Base-by-base conservation (phyloP, 2,113 vertebrate genomes). In the Falcunculus frontatus region DNA sequence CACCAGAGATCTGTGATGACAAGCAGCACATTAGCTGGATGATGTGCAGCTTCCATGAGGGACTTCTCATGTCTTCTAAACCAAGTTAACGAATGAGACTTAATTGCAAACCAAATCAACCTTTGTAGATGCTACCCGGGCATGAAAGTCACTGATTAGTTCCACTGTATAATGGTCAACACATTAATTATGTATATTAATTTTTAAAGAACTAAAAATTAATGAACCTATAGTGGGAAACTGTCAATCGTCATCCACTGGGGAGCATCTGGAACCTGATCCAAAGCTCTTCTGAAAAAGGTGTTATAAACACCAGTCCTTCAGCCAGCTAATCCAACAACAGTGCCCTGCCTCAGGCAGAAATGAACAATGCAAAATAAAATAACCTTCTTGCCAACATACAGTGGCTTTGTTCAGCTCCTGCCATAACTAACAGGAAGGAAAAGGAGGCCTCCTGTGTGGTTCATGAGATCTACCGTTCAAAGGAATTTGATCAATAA, bases 381-480 rank as follows among this genome's bases (percentile, higher is more conserved):
- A 72, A 72, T 39, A 62, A 57, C 55, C 30, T 84, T 80, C 64
- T 70, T 89, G 91, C 60, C 73, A 81, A 37, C 30, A 59, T 19
- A 52, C 42, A 70, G 12, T 13, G 35, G 26, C 62, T 81, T 92
- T 95, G 56, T 96, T 95, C 64, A 68, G 80, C 80, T 92, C 49
- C 56, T 92, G 69, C 80, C 88, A 78, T 60, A 85, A 77, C 68
- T n/a, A 47, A 68, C 7, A 6, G 91, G 91, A 95, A 97, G 91
- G 94, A 95, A 96, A 93, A 90, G 76, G 94, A 95, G 64, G 84
- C 53, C 47, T 77, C 72, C 56, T 39, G 18, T 62, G 78, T 6
- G 39, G 76, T 12, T 59, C 14, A 79, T 49, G 42, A 86, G 91
- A 81, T 14, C 65, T 89, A 91, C 50, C 79, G 93, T 80, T 73